phyloP scores from a whole-genome alignment of 2,888 invertebrate species.

The Tholera decimalis region DNA sequence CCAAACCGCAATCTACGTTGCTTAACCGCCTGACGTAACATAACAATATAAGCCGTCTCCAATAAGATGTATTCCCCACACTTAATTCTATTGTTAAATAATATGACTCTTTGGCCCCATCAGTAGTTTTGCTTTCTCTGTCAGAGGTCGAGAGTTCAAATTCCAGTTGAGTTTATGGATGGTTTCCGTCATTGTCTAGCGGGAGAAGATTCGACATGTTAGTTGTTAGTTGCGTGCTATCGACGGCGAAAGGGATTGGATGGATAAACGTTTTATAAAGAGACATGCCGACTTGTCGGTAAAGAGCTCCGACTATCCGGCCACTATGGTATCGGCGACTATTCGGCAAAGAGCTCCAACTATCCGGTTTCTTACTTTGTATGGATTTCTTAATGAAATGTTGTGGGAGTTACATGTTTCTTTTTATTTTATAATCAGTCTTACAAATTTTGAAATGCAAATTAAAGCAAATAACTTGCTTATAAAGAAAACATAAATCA shows the following conservation, averaged over 20 bases:
- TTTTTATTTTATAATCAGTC: no score
- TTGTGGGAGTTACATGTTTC: no score
- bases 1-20: constrained; percentile 54
- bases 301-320: no score
- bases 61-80: constrained; percentile 61
- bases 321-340: no score
- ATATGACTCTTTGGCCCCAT: constrained; percentile 62
- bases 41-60: constrained; percentile 49
- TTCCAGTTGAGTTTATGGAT: constrained; percentile 65
- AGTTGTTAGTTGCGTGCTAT: constrained; percentile 35
- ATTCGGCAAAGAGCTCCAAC: no score
- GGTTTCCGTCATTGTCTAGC: constrained; percentile 66
- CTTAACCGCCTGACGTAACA: constrained; percentile 55
- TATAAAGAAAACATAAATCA: no score
- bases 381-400: no score
- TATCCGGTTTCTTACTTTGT: no score
- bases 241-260: constrained; percentile 9
- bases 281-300: no score
- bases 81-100: constrained; percentile 66
- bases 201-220: constrained; percentile 54
- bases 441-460: no score
- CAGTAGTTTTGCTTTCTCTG: constrained; percentile 65
- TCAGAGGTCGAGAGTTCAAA: constrained; percentile 62
- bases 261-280: constrained; percentile 1
- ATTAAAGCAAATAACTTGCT: no score